Evolutionary conservation across 2,888 invertebrate species (phyloP), one percentile per base, ranked within the genome.

Genomic region (Unio delphinus): DNA sequence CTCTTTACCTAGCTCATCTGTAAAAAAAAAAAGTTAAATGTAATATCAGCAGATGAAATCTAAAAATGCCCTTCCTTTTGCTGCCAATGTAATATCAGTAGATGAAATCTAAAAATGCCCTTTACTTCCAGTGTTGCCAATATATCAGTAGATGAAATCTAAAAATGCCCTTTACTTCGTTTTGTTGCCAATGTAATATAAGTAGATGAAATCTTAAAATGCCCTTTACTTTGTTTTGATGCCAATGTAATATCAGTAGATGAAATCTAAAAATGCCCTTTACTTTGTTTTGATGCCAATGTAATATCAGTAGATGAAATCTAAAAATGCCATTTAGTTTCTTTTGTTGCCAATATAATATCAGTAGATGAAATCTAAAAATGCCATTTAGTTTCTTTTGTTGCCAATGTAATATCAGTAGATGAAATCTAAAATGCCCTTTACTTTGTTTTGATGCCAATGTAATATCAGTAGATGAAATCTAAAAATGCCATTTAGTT

Each of bases 1-100:
- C 88, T 96, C 93, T 89, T 93, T 92, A 65, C 97, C 96, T 78
- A 99, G 92, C 90, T 97, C 96, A 70, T 90, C 89, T 89, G 79
- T 7, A 79, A 79, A 60, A 23, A 23, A 23, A 23, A 61, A 61
- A 54, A 45, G 45, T 45, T 11, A 1, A 45, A 67, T 7, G 26
- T 28, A 15, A 55, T 45, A 28, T 3, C 3, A 23, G 62, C 3
- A 54, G 4, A n/a, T 55, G 28, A 61, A 26, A 30, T 61, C 26
- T 61, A 61, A 61, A 61, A 26, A 23, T 45, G 11, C 11, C 45
- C 11, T 45, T 45, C 4, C 45, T 11, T 45, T 45, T 45, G 45
- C 45, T 34, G 30, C 4, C 11, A 45, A 65, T 7, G 45, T 28
- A 17, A 56, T 54, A 34, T 34, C 7, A 23, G 62, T 6, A 54